Evolutionary conservation across 2,797 vertebrate species (phyloP).

Genomic region (Syndactyla subalaris): DNA sequence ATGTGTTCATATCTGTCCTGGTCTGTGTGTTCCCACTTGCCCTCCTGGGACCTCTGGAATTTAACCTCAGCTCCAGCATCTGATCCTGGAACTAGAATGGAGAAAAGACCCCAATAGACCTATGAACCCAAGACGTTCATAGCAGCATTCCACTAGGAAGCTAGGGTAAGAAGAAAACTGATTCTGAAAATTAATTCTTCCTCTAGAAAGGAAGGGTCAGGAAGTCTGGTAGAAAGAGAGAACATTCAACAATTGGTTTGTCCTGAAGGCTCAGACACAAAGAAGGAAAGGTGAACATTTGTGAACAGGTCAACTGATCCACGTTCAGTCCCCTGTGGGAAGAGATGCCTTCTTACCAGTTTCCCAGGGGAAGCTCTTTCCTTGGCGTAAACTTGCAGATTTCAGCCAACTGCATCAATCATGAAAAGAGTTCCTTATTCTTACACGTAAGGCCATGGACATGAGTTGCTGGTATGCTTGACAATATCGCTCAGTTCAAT

Average conservation of each 20-base stretch:
- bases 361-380: not conserved
- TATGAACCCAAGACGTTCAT: not conserved
- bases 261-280: not conserved
- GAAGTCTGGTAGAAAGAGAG: not conserved
- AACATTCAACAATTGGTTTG: not conserved
- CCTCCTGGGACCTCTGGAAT: not conserved
- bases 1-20: not conserved
- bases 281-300: not conserved
- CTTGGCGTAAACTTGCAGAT: not conserved
- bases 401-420: not conserved
- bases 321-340: not conserved
- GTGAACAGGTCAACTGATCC: not conserved
- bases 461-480: not conserved
- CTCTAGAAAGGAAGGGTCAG: not conserved
- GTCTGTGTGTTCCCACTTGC: not conserved
- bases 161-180: not conserved
- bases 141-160: not conserved
- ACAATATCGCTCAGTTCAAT: not conserved
- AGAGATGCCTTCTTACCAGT: not conserved
- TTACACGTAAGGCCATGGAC: accelerated
- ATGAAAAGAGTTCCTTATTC: not conserved
- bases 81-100: not conserved
- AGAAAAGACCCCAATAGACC: not conserved
- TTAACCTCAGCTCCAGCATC: not conserved
- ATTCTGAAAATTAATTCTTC: not conserved